Evolutionary conservation across 2,797 vertebrate species (phyloP).

Genomic region (Babyrousa celebensis): DNA sequence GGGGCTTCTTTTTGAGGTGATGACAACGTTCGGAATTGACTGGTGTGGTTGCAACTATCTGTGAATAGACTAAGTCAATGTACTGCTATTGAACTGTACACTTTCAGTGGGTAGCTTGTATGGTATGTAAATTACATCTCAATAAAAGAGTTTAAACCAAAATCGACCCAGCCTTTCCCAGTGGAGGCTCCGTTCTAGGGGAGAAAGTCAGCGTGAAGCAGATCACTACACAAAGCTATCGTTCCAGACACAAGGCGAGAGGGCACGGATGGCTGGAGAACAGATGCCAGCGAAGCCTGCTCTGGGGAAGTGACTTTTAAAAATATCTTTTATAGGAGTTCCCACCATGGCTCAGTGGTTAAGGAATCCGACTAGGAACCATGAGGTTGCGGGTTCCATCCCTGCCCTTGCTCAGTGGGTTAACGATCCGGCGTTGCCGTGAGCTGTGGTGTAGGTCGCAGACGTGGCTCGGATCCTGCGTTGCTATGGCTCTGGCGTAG

Average conservation of each 20-base stretch:
- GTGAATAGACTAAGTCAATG: neutral
- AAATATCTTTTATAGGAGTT: neutral
- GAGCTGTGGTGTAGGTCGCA: too few species aligned
- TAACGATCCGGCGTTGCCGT: too few species aligned
- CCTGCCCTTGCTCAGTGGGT: too few species aligned
- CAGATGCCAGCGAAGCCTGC: neutral
- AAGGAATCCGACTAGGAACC: too few species aligned
- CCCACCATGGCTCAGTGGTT: too few species aligned
- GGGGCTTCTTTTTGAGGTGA: neutral
- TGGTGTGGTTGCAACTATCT: neutral
- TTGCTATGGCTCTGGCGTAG: too few species aligned
- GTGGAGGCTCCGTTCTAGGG: neutral
- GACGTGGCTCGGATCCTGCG: too few species aligned
- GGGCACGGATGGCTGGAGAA: neutral
- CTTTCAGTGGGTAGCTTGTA: neutral
- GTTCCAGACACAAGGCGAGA: fast-evolving
- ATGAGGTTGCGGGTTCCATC: too few species aligned
- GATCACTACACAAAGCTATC: fast-evolving
- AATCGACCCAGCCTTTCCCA: neutral
- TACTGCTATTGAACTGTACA: neutral
- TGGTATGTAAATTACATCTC: neutral
- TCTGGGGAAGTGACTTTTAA: neutral
- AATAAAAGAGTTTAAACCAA: neutral
- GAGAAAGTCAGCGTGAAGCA: neutral
- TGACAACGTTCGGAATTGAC: neutral